These are phyloP conservation scores for Campopleginae sp. DNA, from an alignment of 2,888 invertebrate species.

Conservation along the genomic window DNA sequence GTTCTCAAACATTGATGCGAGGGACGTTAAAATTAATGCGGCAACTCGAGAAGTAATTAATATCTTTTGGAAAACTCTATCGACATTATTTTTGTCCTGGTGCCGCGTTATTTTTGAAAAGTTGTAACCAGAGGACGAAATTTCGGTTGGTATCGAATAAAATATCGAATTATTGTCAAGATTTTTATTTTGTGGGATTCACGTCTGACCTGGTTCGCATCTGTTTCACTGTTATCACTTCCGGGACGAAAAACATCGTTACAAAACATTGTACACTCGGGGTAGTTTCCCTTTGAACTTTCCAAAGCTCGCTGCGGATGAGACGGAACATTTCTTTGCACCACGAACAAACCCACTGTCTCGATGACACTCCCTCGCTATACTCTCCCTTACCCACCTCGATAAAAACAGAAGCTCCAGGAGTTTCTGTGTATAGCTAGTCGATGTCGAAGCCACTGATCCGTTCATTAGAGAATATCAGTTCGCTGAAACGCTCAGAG, in stretches of 20 bases:
- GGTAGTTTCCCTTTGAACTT: slow-evolving; percentile 67
- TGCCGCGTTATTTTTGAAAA: neutral
- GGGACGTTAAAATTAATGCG: neutral
- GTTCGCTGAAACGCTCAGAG: slow-evolving; percentile 44
- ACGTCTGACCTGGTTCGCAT: slow-evolving; percentile 35
- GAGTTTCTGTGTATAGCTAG: slow-evolving; percentile 20
- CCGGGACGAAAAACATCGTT: slow-evolving; percentile 51
- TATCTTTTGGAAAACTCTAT: neutral
- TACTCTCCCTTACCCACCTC: slow-evolving; percentile 5
- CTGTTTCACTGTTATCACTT: slow-evolving; percentile 49
- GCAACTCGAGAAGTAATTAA: neutral
- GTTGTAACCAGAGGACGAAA: neutral
- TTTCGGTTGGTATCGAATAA: neutral
- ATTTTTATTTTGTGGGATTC: slow-evolving; percentile 59
- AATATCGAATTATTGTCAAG: slow-evolving; percentile 3
- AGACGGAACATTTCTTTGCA: slow-evolving; percentile 35
- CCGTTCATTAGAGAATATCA: slow-evolving; percentile 71
- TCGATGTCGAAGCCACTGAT: slow-evolving; percentile 54
- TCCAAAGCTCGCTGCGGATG: slow-evolving; percentile 43
- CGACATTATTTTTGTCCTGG: too few species aligned
- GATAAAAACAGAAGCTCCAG: slow-evolving; percentile 14
- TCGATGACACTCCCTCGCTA: neutral
- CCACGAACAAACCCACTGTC: slow-evolving; percentile 15
- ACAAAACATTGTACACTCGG: slow-evolving; percentile 62
- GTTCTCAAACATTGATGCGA: neutral